Conservation (phyloP, 2,797 vertebrate genomes). For the Odontamblyopus rebecca region DNA sequence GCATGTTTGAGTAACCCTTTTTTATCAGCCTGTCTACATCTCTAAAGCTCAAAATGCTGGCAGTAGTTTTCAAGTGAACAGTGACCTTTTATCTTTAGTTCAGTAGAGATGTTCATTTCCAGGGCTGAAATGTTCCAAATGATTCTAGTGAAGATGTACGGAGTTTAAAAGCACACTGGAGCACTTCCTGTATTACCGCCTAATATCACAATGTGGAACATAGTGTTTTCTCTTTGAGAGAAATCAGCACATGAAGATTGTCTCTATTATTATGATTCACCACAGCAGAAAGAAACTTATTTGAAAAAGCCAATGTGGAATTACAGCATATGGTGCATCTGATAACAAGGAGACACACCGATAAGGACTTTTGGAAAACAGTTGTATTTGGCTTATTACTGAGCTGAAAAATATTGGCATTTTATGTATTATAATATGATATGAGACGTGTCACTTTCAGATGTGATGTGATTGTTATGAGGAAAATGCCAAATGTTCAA, state of each 20-base stretch:
- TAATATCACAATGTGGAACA: too few species aligned
- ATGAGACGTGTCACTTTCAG: neutral
- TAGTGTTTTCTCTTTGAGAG: too few species aligned
- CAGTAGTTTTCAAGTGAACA: too few species aligned
- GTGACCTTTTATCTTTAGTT: too few species aligned
- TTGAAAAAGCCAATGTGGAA: slow-evolving; percentile 12
- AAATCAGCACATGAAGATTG: slow-evolving; percentile 8
- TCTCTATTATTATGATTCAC: slow-evolving; percentile 23
- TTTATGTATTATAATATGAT: neutral
- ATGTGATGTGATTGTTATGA: neutral
- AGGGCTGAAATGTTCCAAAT: too few species aligned
- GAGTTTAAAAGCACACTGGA: too few species aligned
- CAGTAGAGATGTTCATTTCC: too few species aligned
- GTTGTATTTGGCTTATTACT: slow-evolving; percentile 20
- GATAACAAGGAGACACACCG: slow-evolving; percentile 1
- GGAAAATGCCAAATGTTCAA: neutral
- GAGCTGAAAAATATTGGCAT: neutral
- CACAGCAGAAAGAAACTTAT: slow-evolving; percentile 36
- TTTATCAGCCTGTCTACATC: too few species aligned
- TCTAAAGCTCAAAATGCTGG: too few species aligned
- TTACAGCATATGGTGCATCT: slow-evolving; percentile 12
- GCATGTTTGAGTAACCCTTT: too few species aligned
- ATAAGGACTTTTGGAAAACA: slow-evolving; percentile 11
- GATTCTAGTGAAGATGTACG: too few species aligned
- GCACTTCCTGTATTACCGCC: too few species aligned